Percentiles rank a stretch among this genome's conserved stretches.
These are phyloP conservation scores for Bubo blakistoni DNA, from an alignment of 2,113 vertebrate genomes.

Conservation along the genomic window DNA sequence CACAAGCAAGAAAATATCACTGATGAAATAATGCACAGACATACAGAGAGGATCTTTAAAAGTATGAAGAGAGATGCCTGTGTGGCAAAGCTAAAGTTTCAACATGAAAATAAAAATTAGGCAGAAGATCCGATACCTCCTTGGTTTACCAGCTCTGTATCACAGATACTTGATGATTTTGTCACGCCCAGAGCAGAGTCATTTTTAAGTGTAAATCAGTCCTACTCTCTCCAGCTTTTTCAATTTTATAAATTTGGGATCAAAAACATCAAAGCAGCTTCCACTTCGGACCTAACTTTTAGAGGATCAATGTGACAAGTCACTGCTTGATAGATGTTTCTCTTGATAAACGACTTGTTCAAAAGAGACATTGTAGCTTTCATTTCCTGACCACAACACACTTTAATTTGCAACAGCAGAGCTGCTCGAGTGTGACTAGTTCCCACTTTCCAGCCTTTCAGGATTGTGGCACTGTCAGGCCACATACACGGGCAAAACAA, in stretches of 20 bases:
- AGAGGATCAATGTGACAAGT: slow-evolving; percentile 83
- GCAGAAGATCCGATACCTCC: neutral
- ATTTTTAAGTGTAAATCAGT: slow-evolving; percentile 62
- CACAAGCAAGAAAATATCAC: neutral
- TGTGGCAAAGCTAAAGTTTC: neutral
- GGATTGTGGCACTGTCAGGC: slow-evolving; percentile 66
- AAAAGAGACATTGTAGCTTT: slow-evolving; percentile 87
- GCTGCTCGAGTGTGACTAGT: slow-evolving; percentile 74
- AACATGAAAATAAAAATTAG: slow-evolving; percentile 1
- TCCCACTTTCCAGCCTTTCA: slow-evolving; percentile 74
- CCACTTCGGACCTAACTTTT: slow-evolving; percentile 77
- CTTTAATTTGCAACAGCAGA: slow-evolving; percentile 86
- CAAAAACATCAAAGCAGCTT: slow-evolving; percentile 80
- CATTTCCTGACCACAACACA: slow-evolving; percentile 87
- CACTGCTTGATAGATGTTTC: slow-evolving; percentile 83
- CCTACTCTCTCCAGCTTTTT: slow-evolving; percentile 59
- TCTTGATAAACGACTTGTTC: slow-evolving; percentile 86
- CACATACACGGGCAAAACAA: slow-evolving; percentile 68
- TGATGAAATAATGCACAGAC: neutral
- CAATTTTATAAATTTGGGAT: slow-evolving; percentile 79
- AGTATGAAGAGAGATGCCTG: neutral
- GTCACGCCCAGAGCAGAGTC: neutral
- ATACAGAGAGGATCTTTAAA: neutral
- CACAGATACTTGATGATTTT: slow-evolving; percentile 54
- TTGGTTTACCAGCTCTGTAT: neutral